A percentile compares a stretch with the other conserved stretches of the same genome.
Evolutionary conservation across 2,113 vertebrate genomes (phyloP).

Genomic region (Eupsittula cactorum): DNA sequence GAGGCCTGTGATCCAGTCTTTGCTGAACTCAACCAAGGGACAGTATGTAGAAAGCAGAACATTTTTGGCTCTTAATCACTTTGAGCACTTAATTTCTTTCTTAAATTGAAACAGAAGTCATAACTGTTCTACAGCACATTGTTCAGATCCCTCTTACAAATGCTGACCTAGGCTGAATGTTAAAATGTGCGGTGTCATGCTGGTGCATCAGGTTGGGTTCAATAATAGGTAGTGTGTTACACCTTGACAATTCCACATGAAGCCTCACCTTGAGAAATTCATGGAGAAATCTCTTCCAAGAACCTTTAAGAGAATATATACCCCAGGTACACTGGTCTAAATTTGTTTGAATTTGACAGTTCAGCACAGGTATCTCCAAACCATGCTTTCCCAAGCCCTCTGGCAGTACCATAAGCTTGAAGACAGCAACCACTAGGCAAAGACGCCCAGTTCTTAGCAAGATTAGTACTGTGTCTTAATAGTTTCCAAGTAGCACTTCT

Average conservation of each 20-base stretch:
- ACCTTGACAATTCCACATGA: not conserved
- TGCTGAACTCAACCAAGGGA: not conserved
- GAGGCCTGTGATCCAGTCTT: not conserved
- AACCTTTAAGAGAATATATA: not conserved
- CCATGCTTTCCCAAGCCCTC: not conserved
- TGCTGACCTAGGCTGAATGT: not conserved
- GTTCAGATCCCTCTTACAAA: not conserved
- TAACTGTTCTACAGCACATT: not conserved
- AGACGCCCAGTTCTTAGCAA: not conserved
- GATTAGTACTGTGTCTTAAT: not conserved
- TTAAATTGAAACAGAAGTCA: not conserved
- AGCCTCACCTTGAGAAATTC: not conserved
- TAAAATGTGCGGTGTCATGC: not conserved
- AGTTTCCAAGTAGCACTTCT: not conserved
- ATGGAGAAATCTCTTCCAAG: not conserved
- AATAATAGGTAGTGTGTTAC: not conserved
- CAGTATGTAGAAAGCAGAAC: not conserved
- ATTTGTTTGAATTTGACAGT: not conserved
- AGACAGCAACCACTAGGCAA: not conserved
- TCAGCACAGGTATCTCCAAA: not conserved
- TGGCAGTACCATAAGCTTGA: not conserved
- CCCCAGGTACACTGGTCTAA: not conserved
- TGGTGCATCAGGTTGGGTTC: not conserved
- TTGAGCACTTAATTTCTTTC: not conserved
- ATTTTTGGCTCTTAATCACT: not conserved